phyloP scores from a whole-genome alignment of 2,797 vertebrate species.

The Thaleichthys pacificus region DNA sequence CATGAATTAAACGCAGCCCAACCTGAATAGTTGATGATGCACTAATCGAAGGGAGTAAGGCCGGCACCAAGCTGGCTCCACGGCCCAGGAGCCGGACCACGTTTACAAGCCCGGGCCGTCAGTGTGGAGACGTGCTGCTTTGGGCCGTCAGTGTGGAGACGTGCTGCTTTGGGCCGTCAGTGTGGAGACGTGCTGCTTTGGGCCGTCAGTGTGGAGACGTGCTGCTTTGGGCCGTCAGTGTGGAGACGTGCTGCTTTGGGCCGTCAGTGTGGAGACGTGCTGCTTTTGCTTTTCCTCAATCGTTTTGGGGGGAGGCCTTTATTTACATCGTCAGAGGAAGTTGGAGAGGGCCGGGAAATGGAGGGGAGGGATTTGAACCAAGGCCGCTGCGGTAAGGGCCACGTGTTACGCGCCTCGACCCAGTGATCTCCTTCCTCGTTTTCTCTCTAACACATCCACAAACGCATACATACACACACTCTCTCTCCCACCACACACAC shows the following conservation, averaged over 20 bases:
- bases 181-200: conserved; percentile 34
- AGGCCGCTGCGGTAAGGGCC: too few relatives aligned
- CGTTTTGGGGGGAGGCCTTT: too few relatives aligned
- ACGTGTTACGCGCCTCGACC: too few relatives aligned
- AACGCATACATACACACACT: neutral
- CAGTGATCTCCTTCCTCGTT: neutral
- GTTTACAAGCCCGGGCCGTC: conserved; percentile 58
- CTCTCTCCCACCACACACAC: neutral
- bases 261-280: conserved; percentile 36
- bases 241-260: conserved; percentile 31
- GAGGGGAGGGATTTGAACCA: neutral
- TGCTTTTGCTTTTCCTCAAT: too few relatives aligned
- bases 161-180: conserved; percentile 18
- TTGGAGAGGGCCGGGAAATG: neutral
- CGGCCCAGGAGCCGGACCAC: conserved; percentile 51
- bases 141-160: too few relatives aligned
- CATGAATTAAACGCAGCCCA: conserved; percentile 84
- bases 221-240: too few relatives aligned
- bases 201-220: too few relatives aligned
- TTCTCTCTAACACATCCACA: neutral
- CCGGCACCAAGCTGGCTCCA: conserved; percentile 37
- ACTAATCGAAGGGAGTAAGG: conserved; percentile 66
- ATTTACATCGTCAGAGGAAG: neutral
- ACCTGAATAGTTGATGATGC: conserved; percentile 90
- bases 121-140: conserved; percentile 42